Percentiles rank a stretch among this genome's conserved stretches.
These are phyloP conservation scores for Bugulina stolonifera DNA, from an alignment of 2,888 invertebrate species.

Conservation along the genomic window DNA sequence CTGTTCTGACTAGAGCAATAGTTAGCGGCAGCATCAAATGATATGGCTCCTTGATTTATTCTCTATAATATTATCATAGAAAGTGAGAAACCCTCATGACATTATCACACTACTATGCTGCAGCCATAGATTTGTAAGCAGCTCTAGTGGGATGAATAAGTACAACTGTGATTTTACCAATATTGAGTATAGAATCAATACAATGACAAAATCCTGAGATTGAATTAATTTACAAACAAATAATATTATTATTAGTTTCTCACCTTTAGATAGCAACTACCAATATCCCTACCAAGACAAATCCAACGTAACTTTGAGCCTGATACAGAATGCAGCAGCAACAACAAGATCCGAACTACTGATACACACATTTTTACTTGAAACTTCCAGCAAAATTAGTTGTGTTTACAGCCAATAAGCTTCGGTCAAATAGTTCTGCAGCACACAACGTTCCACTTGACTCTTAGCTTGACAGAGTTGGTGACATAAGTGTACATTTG, in stretches of 20 bases:
- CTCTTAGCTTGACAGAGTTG: neutral
- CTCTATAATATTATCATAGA: no score
- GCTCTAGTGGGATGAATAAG: no score
- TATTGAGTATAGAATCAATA: no score
- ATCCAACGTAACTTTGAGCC: neutral
- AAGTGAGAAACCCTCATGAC: no score
- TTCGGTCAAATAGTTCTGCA: neutral
- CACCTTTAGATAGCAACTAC: slow-evolving; percentile 21
- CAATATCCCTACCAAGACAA: slow-evolving; percentile 1
- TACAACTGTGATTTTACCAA: no score
- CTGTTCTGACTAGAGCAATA: neutral
- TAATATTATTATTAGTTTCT: no score
- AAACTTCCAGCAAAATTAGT: neutral
- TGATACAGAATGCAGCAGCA: neutral
- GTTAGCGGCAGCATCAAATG: neutral
- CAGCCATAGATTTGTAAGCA: no score
- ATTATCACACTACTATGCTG: no score
- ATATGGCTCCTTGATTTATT: neutral
- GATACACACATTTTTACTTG: neutral
- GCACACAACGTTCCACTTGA: neutral
- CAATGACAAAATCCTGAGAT: no score
- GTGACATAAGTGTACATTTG: no score
- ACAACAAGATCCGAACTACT: neutral
- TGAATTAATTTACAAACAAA: no score
- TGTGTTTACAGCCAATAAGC: neutral